Evolutionary conservation across 2,888 invertebrate genomes (phyloP).

Genomic region (Erebia aethiops): DNA sequence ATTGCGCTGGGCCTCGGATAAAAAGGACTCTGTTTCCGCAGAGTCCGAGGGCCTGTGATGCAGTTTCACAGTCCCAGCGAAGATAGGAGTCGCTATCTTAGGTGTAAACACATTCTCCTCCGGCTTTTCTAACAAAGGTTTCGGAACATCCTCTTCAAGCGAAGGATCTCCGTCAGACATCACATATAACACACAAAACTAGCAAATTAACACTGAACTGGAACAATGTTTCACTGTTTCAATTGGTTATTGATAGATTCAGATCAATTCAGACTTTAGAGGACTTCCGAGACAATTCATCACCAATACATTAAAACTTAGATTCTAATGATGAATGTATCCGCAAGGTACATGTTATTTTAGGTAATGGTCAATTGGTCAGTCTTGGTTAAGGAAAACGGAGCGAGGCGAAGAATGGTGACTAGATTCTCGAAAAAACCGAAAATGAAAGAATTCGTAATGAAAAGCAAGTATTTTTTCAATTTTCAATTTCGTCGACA

Average conservation of each 20-base stretch:
- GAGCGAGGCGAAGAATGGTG: conserved; percentile 20
- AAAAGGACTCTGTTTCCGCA: conserved; percentile 69
- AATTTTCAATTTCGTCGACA: no score
- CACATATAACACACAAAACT: conserved; percentile 49
- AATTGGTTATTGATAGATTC: conserved; percentile 12
- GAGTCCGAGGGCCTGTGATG: conserved; percentile 68
- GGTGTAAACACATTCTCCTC: conserved; percentile 78
- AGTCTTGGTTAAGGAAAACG: conserved; percentile 27
- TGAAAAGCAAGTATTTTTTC: no score
- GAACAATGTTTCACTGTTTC: conserved; percentile 22
- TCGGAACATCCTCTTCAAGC: conserved; percentile 76
- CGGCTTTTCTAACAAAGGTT: conserved; percentile 63
- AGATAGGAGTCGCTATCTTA: conserved; percentile 74
- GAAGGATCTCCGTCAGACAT: conserved; percentile 82
- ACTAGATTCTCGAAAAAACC: conserved; percentile 16
- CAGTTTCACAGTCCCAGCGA: conserved; percentile 68
- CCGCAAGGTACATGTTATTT: conserved; percentile 28
- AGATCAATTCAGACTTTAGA: conserved; percentile 20
- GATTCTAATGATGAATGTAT: conserved; percentile 17
- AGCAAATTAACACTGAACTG: conserved; percentile 13
- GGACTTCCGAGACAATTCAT: conserved; percentile 40
- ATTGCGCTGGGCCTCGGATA: conserved; percentile 72
- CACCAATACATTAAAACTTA: conserved; percentile 27
- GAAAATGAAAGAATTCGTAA: background rate
- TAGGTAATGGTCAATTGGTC: conserved; percentile 27